Percentiles rank a stretch among this genome's conserved stretches.
These are phyloP conservation scores for Amphipoea lucens DNA, from an alignment of 2,888 invertebrate genomes.

Conservation along the genomic window DNA sequence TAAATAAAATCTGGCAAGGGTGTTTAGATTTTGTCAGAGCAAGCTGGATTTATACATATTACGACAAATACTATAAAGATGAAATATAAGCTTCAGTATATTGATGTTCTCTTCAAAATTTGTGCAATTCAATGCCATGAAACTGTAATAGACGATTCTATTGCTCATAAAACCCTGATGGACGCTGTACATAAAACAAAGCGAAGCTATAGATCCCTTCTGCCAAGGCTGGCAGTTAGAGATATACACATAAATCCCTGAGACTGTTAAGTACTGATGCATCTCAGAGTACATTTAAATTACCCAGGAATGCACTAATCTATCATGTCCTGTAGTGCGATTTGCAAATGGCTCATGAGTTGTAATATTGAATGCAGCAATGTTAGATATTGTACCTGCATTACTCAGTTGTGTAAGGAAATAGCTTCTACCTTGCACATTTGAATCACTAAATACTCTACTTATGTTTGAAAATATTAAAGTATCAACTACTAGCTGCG, in stretches of 20 bases:
- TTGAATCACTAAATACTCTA: too few relatives aligned
- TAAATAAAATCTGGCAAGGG: conserved; percentile 36
- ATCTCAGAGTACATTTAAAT: conserved; percentile 54
- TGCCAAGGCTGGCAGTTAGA: conserved; percentile 37
- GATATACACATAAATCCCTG: conserved; percentile 49
- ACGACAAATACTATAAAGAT: background rate
- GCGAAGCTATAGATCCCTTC: conserved; percentile 46
- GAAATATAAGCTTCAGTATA: background rate
- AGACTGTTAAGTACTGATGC: conserved; percentile 53
- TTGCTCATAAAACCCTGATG: conserved; percentile 54
- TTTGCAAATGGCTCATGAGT: conserved; percentile 20
- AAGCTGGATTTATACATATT: conserved; percentile 1
- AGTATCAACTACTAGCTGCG: background rate
- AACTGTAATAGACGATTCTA: conserved; percentile 41
- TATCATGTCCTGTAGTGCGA: conserved; percentile 36
- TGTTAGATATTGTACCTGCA: background rate
- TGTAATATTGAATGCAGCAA: conserved; percentile 24
- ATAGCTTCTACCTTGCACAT: background rate
- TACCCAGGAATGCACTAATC: conserved; percentile 52
- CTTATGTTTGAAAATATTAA: background rate
- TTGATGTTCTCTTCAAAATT: conserved; percentile 21
- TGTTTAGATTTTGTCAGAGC: conserved; percentile 11
- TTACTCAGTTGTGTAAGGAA: background rate
- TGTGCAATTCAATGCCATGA: conserved; percentile 17
- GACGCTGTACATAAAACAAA: conserved; percentile 53